phyloP scores from a whole-genome alignment of 2,113 vertebrate species.

The Columba livia region DNA sequence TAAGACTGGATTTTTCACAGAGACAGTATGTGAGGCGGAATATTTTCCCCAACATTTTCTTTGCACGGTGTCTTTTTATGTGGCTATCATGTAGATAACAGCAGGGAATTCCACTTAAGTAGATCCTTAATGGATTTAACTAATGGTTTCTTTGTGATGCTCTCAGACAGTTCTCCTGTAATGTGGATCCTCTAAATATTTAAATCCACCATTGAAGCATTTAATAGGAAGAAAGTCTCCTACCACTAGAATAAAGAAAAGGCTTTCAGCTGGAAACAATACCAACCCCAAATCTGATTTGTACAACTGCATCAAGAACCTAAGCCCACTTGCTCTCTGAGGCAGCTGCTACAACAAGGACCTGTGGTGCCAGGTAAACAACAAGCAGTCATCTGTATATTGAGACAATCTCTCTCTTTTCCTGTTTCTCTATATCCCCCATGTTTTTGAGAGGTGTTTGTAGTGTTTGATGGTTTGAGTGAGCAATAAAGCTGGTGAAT shows the following conservation, averaged over 20 bases:
- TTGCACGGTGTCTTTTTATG: constrained; percentile 25
- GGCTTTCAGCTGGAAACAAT: constrained; percentile 60
- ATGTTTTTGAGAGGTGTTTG: constrained; percentile 5
- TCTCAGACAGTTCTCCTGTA: constrained; percentile 61
- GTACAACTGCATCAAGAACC: constrained; percentile 12
- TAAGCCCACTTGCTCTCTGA: constrained; percentile 7
- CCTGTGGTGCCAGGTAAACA: constrained; percentile 33
- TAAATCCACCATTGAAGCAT: constrained; percentile 69
- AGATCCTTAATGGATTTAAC: constrained; percentile 70
- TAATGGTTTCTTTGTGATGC: constrained; percentile 68
- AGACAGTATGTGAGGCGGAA: neutral
- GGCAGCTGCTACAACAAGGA: constrained; percentile 6
- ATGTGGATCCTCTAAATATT: constrained; percentile 71
- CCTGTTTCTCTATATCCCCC: neutral
- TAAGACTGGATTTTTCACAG: constrained; percentile 1
- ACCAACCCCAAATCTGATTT: constrained; percentile 49
- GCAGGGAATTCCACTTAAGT: constrained; percentile 66
- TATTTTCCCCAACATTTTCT: constrained; percentile 29
- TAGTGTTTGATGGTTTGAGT: neutral
- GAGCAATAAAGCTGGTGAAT: neutral
- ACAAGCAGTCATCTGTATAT: neutral
- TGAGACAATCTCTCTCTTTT: neutral
- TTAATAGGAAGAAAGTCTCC: constrained; percentile 63
- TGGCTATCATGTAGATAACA: constrained; percentile 56
- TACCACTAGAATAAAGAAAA: constrained; percentile 56